Evolutionary conservation across 2,888 invertebrate genomes (phyloP).

Genomic region (Macrophya annulata): DNA sequence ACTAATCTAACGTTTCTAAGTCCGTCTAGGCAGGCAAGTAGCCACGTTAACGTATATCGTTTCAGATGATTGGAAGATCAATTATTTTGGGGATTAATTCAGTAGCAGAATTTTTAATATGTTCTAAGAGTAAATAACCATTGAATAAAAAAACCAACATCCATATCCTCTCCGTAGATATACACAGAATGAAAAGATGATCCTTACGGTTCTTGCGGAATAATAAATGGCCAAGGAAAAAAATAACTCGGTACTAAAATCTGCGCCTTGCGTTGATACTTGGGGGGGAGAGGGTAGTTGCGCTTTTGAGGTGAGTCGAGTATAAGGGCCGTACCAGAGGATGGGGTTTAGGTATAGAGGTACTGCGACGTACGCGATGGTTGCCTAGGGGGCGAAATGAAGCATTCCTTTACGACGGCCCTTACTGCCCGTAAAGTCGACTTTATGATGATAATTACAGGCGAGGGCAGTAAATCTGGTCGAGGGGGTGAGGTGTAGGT

Average conservation of each 20-base stretch:
- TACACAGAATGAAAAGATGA: neutral
- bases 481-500: constrained; percentile 63
- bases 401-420: constrained; percentile 79
- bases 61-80: constrained; percentile 24
- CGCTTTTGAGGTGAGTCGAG: constrained; percentile 31
- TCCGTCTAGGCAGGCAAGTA: constrained; percentile 61
- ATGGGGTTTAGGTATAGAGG: neutral
- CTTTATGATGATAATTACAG: constrained; percentile 80
- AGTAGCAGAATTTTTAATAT: neutral
- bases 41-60: constrained; percentile 4
- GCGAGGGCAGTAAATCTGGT: constrained; percentile 78
- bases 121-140: neutral
- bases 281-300: neutral
- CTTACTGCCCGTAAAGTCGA: constrained; percentile 80
- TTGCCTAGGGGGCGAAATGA: constrained; percentile 75
- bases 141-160: too few relatives aligned
- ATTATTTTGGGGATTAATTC: neutral
- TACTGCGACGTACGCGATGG: constrained; percentile 33
- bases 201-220: neutral
- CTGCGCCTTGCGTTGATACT: neutral
- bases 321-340: neutral
- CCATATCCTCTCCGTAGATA: neutral
- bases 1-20: constrained; percentile 71
- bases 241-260: neutral
- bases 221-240: neutral